Percentiles rank a stretch among this genome's conserved stretches.
Evolutionary conservation across 2,113 vertebrate genomes (phyloP).

Genomic region (Daphoenositta chrysoptera): DNA sequence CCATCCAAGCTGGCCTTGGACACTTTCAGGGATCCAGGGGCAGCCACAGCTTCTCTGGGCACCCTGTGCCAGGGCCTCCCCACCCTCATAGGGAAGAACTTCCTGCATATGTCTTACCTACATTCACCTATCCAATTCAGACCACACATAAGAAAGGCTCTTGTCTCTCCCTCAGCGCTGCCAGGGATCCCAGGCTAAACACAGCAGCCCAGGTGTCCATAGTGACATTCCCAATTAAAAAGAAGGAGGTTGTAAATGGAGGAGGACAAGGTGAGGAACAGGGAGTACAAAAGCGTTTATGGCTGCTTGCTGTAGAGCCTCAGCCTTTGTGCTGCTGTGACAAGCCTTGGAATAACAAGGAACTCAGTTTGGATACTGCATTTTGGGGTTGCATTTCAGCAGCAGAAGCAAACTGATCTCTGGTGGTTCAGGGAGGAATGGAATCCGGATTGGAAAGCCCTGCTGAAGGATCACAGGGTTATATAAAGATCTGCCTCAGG

Average conservation of each 20-base stretch:
- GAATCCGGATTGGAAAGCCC: neutral
- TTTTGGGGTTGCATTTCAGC: neutral
- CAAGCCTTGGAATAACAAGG: neutral
- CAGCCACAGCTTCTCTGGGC: neutral
- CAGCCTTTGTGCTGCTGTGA: neutral
- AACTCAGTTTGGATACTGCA: neutral
- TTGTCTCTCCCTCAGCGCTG: neutral
- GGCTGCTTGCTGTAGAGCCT: neutral
- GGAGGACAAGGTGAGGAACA: neutral
- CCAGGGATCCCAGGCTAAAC: neutral
- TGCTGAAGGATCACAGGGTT: neutral
- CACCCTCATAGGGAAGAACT: neutral
- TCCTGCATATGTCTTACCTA: neutral
- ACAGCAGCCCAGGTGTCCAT: neutral
- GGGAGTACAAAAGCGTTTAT: neutral
- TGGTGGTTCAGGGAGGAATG: neutral
- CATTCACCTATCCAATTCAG: neutral
- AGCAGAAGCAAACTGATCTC: neutral
- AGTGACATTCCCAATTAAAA: neutral
- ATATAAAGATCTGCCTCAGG: neutral
- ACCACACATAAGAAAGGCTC: neutral
- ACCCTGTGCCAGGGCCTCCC: accelerated
- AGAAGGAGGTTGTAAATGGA: neutral
- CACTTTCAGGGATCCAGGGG: neutral
- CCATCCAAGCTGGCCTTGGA: accelerated